Percentiles rank a stretch among this genome's conserved stretches.
Evolutionary conservation across 2,797 vertebrate genomes (phyloP).

Genomic region (Sebastes goodei): DNA sequence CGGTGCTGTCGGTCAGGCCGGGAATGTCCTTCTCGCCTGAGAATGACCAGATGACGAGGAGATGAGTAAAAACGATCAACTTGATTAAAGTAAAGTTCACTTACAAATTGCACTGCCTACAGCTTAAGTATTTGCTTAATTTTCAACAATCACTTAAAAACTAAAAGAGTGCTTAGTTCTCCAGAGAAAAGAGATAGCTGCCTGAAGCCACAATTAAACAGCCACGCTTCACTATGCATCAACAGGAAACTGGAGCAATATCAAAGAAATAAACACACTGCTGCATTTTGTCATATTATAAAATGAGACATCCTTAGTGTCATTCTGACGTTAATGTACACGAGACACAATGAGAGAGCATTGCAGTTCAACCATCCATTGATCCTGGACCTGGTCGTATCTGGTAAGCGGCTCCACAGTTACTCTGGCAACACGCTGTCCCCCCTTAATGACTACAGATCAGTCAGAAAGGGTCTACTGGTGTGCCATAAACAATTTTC

Average conservation of each 20-base stretch:
- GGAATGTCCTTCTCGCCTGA: conserved; percentile 98
- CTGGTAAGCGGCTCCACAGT: conserved; percentile 77
- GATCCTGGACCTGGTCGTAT: conserved; percentile 61
- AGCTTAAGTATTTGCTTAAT: neutral
- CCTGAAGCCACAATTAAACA: too few relatives aligned
- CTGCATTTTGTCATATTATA: neutral
- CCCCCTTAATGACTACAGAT: conserved; percentile 81
- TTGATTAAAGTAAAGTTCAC: neutral
- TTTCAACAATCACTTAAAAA: neutral
- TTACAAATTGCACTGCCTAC: neutral
- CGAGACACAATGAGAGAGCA: conserved; percentile 62
- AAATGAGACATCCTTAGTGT: neutral
- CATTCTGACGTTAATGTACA: neutral
- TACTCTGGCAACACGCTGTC: conserved; percentile 84
- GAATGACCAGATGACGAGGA: neutral
- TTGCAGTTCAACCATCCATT: conserved; percentile 78
- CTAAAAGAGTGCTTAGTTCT: neutral
- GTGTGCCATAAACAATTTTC: conserved; percentile 66
- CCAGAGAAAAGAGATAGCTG: neutral
- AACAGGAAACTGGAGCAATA: neutral
- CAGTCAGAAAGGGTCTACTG: conserved; percentile 84
- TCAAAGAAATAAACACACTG: neutral
- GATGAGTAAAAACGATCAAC: neutral
- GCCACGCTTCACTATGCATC: neutral
- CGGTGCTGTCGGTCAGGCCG: conserved; percentile 96